Evolutionary conservation across 2,113 vertebrate genomes (phyloP).

Genomic region (Ammodytes dubius): DNA sequence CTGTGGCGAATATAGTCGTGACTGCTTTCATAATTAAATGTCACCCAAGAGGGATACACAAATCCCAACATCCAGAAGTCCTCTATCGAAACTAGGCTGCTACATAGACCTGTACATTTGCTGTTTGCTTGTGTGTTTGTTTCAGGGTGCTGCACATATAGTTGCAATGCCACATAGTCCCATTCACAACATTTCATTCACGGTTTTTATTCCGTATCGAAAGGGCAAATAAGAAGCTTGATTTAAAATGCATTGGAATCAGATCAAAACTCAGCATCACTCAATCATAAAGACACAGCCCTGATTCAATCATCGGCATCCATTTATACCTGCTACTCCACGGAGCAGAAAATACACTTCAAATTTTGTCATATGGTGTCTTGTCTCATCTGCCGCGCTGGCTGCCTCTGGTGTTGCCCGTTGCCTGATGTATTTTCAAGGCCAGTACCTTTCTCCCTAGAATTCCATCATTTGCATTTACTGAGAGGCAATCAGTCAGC

Average conservation of each 20-base stretch:
- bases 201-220: slow-evolving; percentile 12
- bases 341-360: slow-evolving; percentile 47
- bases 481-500: slow-evolving; percentile 26
- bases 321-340: slow-evolving; percentile 18
- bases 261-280: slow-evolving; percentile 39
- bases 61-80: slow-evolving; percentile 3
- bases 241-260: slow-evolving; percentile 34
- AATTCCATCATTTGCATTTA: slow-evolving; percentile 53
- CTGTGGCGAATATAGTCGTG: slow-evolving; percentile 28
- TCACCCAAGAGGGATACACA: slow-evolving; percentile 20
- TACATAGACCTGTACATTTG: neutral
- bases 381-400: slow-evolving; percentile 47
- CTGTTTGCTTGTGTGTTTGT: neutral
- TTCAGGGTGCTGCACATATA: neutral
- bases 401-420: slow-evolving; percentile 29
- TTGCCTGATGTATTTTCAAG: slow-evolving; percentile 34
- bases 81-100: slow-evolving; percentile 7
- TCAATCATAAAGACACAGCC: slow-evolving; percentile 39
- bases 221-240: slow-evolving; percentile 28
- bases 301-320: slow-evolving; percentile 48
- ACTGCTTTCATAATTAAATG: slow-evolving; percentile 38
- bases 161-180: neutral
- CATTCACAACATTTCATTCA: slow-evolving; percentile 18
- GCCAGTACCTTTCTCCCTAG: slow-evolving; percentile 32
- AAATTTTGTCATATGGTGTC: slow-evolving; percentile 25